Percentiles rank a stretch among this genome's conserved stretches.
Conservation (phyloP, 2,888 invertebrate genomes). For the Pyrrhia umbra region DNA sequence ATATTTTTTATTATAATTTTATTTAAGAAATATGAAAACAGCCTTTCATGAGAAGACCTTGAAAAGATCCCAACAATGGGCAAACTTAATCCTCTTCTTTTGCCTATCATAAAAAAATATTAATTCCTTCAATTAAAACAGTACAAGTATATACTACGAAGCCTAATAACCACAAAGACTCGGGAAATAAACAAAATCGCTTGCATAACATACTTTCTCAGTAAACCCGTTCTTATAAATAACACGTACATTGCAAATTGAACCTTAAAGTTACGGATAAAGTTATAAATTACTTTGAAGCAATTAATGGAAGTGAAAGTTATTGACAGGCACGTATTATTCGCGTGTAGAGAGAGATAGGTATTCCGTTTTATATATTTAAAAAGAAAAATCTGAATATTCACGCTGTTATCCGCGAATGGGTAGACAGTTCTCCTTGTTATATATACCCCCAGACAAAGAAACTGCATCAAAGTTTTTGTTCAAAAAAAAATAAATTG, state of each 20-base stretch:
- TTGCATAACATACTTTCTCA: slow-evolving; percentile 54
- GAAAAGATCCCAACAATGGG: too few species aligned
- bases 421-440: too few species aligned
- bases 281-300: slow-evolving; percentile 12
- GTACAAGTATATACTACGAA: background rate
- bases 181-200: slow-evolving; percentile 33
- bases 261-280: slow-evolving; percentile 26
- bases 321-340: slow-evolving; percentile 32
- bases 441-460: too few species aligned
- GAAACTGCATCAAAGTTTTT: too few species aligned
- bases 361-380: background rate
- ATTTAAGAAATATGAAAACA: too few species aligned
- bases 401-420: too few species aligned
- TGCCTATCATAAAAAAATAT: background rate
- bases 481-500: too few species aligned
- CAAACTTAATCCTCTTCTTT: too few species aligned
- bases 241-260: slow-evolving; percentile 18
- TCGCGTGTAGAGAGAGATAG: slow-evolving; percentile 9
- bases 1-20: too few species aligned
- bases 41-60: too few species aligned
- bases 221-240: slow-evolving; percentile 28
- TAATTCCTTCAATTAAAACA: background rate
- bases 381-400: background rate
- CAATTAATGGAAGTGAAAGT: slow-evolving; percentile 50
- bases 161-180: slow-evolving; percentile 13